A percentile compares a stretch with the other conserved stretches of the same genome.
Evolutionary conservation across 2,888 invertebrate species (phyloP).

Genomic region (Eristalis arbustorum): DNA sequence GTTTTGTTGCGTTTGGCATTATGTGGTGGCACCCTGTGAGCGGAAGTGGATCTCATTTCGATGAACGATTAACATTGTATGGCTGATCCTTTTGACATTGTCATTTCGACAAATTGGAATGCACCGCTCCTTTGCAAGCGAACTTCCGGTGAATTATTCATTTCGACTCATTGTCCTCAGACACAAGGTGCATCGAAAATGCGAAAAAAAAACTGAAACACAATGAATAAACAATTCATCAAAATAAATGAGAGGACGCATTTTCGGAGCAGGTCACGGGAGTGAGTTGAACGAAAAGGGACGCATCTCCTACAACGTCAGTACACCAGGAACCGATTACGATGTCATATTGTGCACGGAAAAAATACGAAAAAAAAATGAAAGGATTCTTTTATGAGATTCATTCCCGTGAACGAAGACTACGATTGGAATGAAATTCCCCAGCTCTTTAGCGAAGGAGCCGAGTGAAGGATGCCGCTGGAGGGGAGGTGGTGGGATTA

Average conservation of each 20-base stretch:
- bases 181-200: neutral
- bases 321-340: neutral
- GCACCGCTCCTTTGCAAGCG: neutral
- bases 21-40: neutral
- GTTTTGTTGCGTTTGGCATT: too few species aligned
- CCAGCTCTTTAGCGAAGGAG: neutral
- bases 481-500: neutral
- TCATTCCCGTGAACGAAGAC: neutral
- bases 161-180: neutral
- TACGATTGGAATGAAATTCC: neutral
- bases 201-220: neutral
- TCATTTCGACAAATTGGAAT: neutral
- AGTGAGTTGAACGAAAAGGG: neutral
- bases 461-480: neutral
- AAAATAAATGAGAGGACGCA: neutral
- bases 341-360: neutral
- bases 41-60: neutral
- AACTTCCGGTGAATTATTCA: neutral
- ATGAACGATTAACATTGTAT: constrained; percentile 9
- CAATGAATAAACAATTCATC: neutral
- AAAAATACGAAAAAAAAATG: neutral
- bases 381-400: neutral
- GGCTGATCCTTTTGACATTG: neutral
- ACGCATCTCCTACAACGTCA: neutral
- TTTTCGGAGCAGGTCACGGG: neutral